Evolutionary conservation across 1,140 invertebrate genomes (phyloP).

Genomic region (Drosophila melanica): DNA sequence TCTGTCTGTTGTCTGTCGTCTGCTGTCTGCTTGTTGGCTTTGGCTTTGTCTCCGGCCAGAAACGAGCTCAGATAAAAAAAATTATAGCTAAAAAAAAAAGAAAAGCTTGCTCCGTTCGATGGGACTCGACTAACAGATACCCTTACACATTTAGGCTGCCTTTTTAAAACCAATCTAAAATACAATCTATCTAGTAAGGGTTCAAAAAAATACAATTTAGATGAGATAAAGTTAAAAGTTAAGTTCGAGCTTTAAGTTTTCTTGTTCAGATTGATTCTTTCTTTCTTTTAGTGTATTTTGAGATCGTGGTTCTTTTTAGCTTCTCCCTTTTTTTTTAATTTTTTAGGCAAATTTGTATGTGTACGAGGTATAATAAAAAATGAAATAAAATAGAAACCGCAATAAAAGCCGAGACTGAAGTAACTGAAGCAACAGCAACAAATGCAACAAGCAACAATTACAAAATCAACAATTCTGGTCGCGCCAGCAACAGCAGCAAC

Average conservation of each 20-base stretch:
- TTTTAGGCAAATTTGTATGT: neutral
- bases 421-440: conserved; percentile 41
- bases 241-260: no score
- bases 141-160: neutral
- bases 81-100: neutral
- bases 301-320: no score
- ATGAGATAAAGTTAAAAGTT: no score
- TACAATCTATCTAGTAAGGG: no score
- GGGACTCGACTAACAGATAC: neutral
- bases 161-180: no score
- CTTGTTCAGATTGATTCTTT: no score
- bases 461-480: conserved; percentile 75
- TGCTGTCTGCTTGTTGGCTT: neutral
- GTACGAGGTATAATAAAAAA: neutral
- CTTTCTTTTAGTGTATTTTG: no score
- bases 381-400: conserved; percentile 36
- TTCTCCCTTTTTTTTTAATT: no score
- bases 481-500: conserved; percentile 51
- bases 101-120: neutral
- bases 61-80: neutral
- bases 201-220: no score
- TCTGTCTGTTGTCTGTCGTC: no score
- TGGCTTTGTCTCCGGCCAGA: neutral
- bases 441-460: conserved; percentile 68
- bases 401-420: conserved; percentile 30